A percentile compares a stretch with the other conserved stretches of the same genome.
These are phyloP conservation scores for Cantharis nigra DNA, from an alignment of 2,888 invertebrate genomes.

Conservation along the genomic window DNA sequence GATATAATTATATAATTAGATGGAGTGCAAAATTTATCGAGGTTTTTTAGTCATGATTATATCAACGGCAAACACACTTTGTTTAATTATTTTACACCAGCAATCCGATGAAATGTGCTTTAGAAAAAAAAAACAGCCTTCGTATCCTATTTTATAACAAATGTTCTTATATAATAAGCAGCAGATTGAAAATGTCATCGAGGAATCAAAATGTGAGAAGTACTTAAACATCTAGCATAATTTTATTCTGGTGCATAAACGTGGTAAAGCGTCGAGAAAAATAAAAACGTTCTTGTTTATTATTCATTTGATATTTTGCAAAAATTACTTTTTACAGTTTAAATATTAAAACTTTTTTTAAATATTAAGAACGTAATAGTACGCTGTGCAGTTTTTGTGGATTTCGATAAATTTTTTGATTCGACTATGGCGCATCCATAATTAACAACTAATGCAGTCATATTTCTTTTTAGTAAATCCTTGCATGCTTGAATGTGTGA, in stretches of 20 bases:
- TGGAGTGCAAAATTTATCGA: slow-evolving; percentile 11
- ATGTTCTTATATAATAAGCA: background rate
- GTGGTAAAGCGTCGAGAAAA: background rate
- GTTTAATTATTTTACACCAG: slow-evolving; percentile 16
- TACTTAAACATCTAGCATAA: background rate
- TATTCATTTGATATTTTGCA: background rate
- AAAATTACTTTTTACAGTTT: background rate
- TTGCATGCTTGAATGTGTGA: slow-evolving; percentile 13
- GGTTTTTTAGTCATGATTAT: slow-evolving; percentile 9
- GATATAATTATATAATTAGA: slow-evolving; percentile 15
- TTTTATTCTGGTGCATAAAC: background rate
- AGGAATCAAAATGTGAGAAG: background rate
- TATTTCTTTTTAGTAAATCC: slow-evolving; percentile 9
- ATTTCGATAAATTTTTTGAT: background rate
- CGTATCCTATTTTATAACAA: background rate
- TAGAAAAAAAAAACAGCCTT: slow-evolving; percentile 7
- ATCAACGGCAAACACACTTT: slow-evolving; percentile 13
- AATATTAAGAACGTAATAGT: background rate
- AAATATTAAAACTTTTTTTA: background rate
- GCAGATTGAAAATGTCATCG: background rate
- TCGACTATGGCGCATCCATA: background rate
- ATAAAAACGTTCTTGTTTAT: background rate
- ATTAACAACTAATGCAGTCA: background rate
- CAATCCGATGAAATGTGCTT: slow-evolving; percentile 12
- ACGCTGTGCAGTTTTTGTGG: background rate